Evolutionary conservation across 2,113 vertebrate genomes (phyloP), one percentile per base, ranked within the genome.

Genomic region (Catharus minimus): DNA sequence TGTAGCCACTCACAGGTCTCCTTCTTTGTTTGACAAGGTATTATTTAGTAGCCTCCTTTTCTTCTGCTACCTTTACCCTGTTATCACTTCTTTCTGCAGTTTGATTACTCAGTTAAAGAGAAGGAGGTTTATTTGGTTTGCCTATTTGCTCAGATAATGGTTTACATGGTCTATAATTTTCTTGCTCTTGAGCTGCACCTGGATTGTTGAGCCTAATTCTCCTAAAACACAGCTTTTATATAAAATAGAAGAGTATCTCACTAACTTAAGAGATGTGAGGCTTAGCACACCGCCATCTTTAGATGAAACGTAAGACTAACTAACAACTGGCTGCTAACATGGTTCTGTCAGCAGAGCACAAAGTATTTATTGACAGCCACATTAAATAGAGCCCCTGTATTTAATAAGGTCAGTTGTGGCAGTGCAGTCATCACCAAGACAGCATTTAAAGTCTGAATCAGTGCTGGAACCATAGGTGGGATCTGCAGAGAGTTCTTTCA

Each of bases 21-120:
- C 53, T 52, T 74, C 53, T 52, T 74, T 81, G 50, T 53, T 89
- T 94, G 83, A 84, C 69, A 82, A 86, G 66, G 27, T 91, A 55
- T 72, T 89, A 86, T 89, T 94, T 73, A 88, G 46, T 82, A 86
- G 79, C 13, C 72, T 84, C 50, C 55, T 95, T 79, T 86, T 55
- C 69, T 92, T 92, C 62, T 92, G 66, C 82, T 75, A 73, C 77
- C 77, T 96, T 94, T 92, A 55, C 43, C 90, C 69, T 86, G 60
- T 86, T 86, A 69, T 50, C 86, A 71, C 26, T 84, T 88, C 44
- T 69, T 86, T 77, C 46, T 81, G 26, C 76, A 86, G 53, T 75
- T 90, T 92, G 33, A 79, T 81, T 57, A 43, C 27, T 55, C 58
- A 62, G 1, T 64, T 74, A 62, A 71, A 92, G 60, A 82, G 67